Conservation (phyloP, 2,888 invertebrate species). For the Rhopalosiphum nymphaeae region DNA sequence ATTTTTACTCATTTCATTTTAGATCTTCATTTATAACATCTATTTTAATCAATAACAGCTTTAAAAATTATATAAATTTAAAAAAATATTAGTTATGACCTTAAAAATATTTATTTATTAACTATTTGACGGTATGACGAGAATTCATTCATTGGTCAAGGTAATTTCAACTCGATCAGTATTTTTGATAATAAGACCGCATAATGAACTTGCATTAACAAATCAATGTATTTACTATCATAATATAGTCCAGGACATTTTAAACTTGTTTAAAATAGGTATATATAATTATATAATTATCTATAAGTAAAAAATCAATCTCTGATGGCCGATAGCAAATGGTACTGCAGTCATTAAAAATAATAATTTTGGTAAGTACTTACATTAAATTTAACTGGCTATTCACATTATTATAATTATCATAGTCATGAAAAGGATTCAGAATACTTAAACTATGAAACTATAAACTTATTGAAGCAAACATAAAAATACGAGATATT, state of each 20-base stretch:
- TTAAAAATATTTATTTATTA: conserved; percentile 16
- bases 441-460: neutral
- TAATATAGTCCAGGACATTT: conserved; percentile 3
- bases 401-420: neutral
- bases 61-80: neutral
- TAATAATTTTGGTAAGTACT: neutral
- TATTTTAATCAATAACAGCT: neutral
- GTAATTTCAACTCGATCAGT: neutral
- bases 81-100: neutral
- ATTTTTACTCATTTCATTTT: neutral
- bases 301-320: neutral
- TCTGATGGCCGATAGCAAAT: neutral
- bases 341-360: neutral
- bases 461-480: neutral
- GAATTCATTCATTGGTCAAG: neutral
- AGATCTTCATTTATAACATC: neutral
- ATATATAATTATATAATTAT: neutral
- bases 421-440: neutral
- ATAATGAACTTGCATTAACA: neutral
- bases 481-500: neutral
- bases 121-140: neutral
- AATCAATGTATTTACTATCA: neutral
- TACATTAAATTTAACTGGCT: neutral
- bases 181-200: neutral
- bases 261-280: neutral